These are phyloP conservation scores for Hippoglossus hippoglossus DNA, from an alignment of 2,797 vertebrate species.

Conservation along the genomic window DNA sequence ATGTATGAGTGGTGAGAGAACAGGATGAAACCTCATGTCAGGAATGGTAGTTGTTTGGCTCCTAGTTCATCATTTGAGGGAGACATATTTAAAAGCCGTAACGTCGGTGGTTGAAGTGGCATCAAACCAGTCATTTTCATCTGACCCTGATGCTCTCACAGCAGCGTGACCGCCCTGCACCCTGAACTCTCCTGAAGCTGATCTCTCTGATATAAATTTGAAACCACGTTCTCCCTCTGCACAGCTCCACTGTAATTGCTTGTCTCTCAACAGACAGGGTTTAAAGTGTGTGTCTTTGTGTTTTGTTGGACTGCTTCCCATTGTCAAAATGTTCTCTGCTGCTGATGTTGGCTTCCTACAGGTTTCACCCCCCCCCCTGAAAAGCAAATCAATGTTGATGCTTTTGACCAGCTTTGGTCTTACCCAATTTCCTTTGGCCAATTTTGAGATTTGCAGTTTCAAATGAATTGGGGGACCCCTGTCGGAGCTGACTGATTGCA, in stretches of 20 bases:
- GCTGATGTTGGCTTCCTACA: background rate
- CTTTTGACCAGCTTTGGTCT: slow-evolving; percentile 57
- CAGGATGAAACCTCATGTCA: background rate
- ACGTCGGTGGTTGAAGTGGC: slow-evolving; percentile 22
- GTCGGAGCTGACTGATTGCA: slow-evolving; percentile 71
- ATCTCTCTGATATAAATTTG: slow-evolving; percentile 4
- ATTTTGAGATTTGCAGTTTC: slow-evolving; percentile 69
- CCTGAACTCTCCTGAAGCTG: slow-evolving; percentile 11
- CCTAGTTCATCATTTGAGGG: background rate
- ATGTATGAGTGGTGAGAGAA: background rate
- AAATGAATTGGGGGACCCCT: slow-evolving; percentile 69
- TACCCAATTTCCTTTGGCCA: slow-evolving; percentile 67
- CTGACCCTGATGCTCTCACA: slow-evolving; percentile 29
- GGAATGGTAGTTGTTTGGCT: background rate
- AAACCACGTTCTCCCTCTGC: slow-evolving; percentile 2
- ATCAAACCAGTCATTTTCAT: slow-evolving; percentile 39
- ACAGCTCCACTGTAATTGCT: slow-evolving; percentile 23
- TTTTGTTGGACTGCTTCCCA: slow-evolving; percentile 10
- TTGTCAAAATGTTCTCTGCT: slow-evolving; percentile 18
- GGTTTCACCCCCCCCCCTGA: background rate
- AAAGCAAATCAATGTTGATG: slow-evolving; percentile 58
- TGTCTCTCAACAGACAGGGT: slow-evolving; percentile 11
- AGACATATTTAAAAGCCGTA: background rate
- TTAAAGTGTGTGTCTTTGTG: slow-evolving; percentile 8
- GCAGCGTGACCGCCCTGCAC: slow-evolving; percentile 20